Evolutionary conservation across 2,888 invertebrate species (phyloP).

Genomic region (Stenolophus ochropezus): DNA sequence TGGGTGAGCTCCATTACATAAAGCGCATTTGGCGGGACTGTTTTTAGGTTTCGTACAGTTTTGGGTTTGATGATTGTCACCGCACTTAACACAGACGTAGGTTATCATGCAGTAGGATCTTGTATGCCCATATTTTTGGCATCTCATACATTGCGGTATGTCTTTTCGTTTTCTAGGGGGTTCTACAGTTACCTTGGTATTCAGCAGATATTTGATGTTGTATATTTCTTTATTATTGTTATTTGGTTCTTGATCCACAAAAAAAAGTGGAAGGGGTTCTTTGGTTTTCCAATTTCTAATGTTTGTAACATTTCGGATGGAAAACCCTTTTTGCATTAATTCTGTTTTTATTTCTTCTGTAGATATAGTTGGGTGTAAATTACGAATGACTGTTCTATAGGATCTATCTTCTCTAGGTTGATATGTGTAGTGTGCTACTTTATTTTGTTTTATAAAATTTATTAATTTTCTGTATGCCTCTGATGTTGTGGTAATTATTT

Average conservation of each 20-base stretch:
- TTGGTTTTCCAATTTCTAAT: conserved; percentile 1
- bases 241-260: not conserved
- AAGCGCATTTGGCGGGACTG: no score
- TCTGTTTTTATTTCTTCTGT: conserved; percentile 7
- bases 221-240: not conserved
- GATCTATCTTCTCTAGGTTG: not conserved
- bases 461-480: no score
- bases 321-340: no score
- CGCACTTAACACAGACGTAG: not conserved
- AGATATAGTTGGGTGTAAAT: not conserved
- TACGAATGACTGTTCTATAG: not conserved
- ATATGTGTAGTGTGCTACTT: no score
- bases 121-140: not conserved
- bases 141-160: not conserved
- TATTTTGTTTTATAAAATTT: no score
- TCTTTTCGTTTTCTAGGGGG: not conserved
- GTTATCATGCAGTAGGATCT: not conserved
- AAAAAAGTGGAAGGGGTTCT: not conserved
- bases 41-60: not conserved
- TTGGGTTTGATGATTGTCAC: not conserved
- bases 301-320: not conserved
- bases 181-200: no score
- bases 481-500: not conserved
- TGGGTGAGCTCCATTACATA: not conserved
- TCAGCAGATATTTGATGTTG: no score